Conservation (phyloP, 2,113 vertebrate genomes). For the Myotis brandtii region DNA sequence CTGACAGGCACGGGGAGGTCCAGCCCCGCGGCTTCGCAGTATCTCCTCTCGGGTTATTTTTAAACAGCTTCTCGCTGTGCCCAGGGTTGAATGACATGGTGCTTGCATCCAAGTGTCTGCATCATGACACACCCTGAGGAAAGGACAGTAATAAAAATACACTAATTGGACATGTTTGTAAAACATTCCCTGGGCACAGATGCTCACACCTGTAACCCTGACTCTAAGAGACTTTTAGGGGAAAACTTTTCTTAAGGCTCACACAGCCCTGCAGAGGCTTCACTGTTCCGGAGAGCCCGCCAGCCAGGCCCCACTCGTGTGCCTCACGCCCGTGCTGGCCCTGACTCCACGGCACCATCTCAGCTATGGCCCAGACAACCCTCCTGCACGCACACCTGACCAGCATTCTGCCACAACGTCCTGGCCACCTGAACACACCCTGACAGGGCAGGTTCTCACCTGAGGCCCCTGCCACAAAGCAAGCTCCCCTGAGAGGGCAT, state of each 20-base stretch:
- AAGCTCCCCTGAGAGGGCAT: background rate
- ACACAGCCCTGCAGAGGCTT: background rate
- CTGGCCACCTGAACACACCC: background rate
- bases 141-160: background rate
- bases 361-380: background rate
- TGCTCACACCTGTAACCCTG: background rate
- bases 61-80: slow-evolving; percentile 29
- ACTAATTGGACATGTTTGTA: background rate
- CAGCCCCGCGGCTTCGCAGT: background rate
- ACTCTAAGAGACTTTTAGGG: slow-evolving; percentile 1
- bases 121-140: background rate
- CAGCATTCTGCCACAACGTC: background rate
- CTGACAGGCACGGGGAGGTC: slow-evolving; percentile 5
- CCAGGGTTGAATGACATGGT: background rate
- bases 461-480: background rate
- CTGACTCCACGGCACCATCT: background rate
- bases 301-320: background rate
- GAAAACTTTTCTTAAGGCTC: background rate
- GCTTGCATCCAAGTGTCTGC: background rate
- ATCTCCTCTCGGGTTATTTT: slow-evolving; percentile 59
- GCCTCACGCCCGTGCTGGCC: background rate
- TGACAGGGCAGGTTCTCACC: background rate
- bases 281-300: background rate
- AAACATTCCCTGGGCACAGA: slow-evolving; percentile 7
- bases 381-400: background rate